Base-by-base conservation (phyloP, 2,113 vertebrate species). In the Rhabdornis inornatus region DNA sequence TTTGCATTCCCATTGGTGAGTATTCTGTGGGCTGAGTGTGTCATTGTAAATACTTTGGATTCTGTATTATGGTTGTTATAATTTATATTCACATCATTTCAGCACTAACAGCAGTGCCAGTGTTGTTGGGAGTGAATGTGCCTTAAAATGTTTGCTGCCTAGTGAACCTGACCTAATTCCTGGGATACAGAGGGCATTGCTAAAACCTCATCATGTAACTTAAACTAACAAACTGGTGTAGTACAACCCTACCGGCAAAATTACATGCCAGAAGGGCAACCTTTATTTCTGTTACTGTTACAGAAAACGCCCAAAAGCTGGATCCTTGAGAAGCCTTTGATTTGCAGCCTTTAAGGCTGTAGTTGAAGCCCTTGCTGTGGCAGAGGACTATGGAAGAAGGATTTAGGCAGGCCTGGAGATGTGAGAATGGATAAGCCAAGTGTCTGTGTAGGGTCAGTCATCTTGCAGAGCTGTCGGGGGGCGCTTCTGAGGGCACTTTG, bases 391-490 rank as follows among this genome's bases (percentile, higher is more conserved):
- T 20, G 21, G 55, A 61, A 72, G 57, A 64, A 60, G 53, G 47
- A 18, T 76, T 74, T 52, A 63, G 68, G 24, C 25, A 65, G 28
- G 19, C 13, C 64, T 61, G 42, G 52, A 75, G 57, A 68, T 47
- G n/a, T 59, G 23, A 27, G 50, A 66, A 9, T 5, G 74, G 47
- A 69, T 49, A 61, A 78, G 24, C 25, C 6, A 18, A 70, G 52
- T 23, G 15, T 45, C 40, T 66, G 60, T 42, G 33, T 11, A 52
- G 49, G 50, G 42, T n/a, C 47, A 42, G 37, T 30, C 30, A 39
- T 31, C 55, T 35, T 37, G 33, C 40, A 40, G 63, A 3, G 2
- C 55, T 65, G 25, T 10, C 2, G 4, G 1, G 0, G 3, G 7
- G 25, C 5, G 15, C 25, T 55, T 27, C 28, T 22, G 35, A 71